Base-by-base conservation (phyloP, 2,797 vertebrate genomes). In the Pseudochromis fuscus region DNA sequence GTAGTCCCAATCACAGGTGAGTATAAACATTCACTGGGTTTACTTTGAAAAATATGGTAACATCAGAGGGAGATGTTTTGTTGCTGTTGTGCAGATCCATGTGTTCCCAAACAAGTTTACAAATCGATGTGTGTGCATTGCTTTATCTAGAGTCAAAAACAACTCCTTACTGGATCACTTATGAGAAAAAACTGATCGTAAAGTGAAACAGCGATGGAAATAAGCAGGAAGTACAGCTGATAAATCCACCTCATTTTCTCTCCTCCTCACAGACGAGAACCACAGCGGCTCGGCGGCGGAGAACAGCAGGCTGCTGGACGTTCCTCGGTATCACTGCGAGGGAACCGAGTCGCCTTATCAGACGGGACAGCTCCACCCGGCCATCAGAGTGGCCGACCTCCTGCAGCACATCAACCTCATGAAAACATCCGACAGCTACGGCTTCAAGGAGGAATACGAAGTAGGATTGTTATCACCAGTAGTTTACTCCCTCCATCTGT, bases 381-480 rank as follows among this genome's bases (percentile, higher is more conserved):
- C 98, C 78, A 99, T 99, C 90, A 93, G 98, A 59, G 98, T 99
- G 68, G 98, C 98, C 1, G 98, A 99, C 86, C 94, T 99, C 7
- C 94, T 99, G 79, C 98, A 99, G 73, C 98, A 99, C 90, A 99
- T 99, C 90, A 99, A 99, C 89, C 94, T 99, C 56, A 99, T 99
- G 98, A 99, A 99, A 93, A 99, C 98, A 0, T 99, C 98, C 9
- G 98, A 99, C 94, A 98, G 98, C 94, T 99, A 99, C 73, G 98
- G 98, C 85, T 99, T 99, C 89, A 99, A 99, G 91, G 98, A 99
- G 90, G 98, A 99, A 87, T 99, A 99, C 38, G 98, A 99, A 96
- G 98, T 99, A 93, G 87, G 89, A 65, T 48, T 63, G 55, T 60
- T 57, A 63, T 30, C 9, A 77, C 37, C 66, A 48, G 49, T 55